Evolutionary conservation across 2,113 vertebrate species (phyloP), one percentile per base, ranked within the genome.

Genomic region (Pogonocichla stellata): DNA sequence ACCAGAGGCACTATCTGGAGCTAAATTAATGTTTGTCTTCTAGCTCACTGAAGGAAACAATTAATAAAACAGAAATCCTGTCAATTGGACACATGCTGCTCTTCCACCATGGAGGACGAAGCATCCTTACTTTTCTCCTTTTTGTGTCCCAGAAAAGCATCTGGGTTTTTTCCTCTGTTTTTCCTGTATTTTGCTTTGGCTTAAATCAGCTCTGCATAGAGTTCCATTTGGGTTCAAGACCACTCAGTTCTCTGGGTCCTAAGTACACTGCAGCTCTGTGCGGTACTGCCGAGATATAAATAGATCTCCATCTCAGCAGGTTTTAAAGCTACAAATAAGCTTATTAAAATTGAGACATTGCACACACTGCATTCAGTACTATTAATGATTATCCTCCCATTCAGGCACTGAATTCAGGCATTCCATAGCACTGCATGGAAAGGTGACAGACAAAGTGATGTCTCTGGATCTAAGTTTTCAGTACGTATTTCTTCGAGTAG

Each of bases 341-440:
- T 86, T 84, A 95, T 58, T 93, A 94, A 90, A 90, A 92, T 36
- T n/a, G 61, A 84, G 42, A 64, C 58, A 78, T 20, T 77, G 54
- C 24, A 89, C 23, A 94, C 82, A 83, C 34, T 12, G 6, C 31
- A 42, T 72, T 81, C 64, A 73, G 31, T 80, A 57, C 36, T 62
- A 43, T 42, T 82, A 50, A 74, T 29, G 81, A 65, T 83, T 67
- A 70, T 81, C 67, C 58, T 90, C 51, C 33, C 14, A 34, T 72
- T 74, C 73, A 81, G 33, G 34, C n/a, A 47, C 5, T 31, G 22
- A 78, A 61, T 56, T 70, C 34, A 48, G 26, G 58, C 54, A 66
- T 22, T 72, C n/a, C 75, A 42, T 42, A 61, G 22, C 20, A 90
- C 31, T 56, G 40, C 20, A 84, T 3, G 1, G 42, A 87, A 80